Evolutionary conservation across 2,888 invertebrate genomes (phyloP).

Genomic region (Peribatodes rhomboidaria): DNA sequence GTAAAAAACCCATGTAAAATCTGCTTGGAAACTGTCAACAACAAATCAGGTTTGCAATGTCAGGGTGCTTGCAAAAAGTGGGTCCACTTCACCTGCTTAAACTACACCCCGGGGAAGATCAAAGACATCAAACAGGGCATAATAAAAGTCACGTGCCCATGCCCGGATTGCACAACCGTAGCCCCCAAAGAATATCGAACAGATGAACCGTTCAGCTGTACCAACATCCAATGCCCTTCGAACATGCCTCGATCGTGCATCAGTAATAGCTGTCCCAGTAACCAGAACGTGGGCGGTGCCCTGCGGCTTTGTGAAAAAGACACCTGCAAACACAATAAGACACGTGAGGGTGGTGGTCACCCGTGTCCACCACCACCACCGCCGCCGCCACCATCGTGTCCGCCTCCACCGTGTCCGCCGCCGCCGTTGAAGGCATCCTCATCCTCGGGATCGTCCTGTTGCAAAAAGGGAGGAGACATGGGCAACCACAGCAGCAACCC

Average conservation of each 20-base stretch:
- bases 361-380: too few species aligned
- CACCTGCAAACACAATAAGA: slow-evolving; percentile 11
- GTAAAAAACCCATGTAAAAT: slow-evolving; percentile 75
- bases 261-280: slow-evolving; percentile 53
- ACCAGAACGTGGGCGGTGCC: slow-evolving; percentile 30
- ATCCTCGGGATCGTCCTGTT: slow-evolving; percentile 42
- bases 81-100: slow-evolving; percentile 73
- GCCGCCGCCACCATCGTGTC: neutral
- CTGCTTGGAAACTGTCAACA: slow-evolving; percentile 65
- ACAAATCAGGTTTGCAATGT: slow-evolving; percentile 71
- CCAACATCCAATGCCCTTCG: slow-evolving; percentile 66
- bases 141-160: slow-evolving; percentile 74
- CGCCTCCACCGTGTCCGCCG: too few species aligned
- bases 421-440: slow-evolving; percentile 33
- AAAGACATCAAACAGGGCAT: slow-evolving; percentile 70
- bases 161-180: slow-evolving; percentile 71
- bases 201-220: slow-evolving; percentile 65
- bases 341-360: neutral
- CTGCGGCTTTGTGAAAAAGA: slow-evolving; percentile 44
- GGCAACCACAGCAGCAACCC: neutral
- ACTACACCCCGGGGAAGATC: slow-evolving; percentile 75
- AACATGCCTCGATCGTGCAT: slow-evolving; percentile 62
- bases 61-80: slow-evolving; percentile 72
- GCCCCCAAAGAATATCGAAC: slow-evolving; percentile 63
- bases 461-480: slow-evolving; percentile 2